Evolutionary conservation across 1,140 invertebrate species (phyloP).

Genomic region (Sitodiplosis mosellana): DNA sequence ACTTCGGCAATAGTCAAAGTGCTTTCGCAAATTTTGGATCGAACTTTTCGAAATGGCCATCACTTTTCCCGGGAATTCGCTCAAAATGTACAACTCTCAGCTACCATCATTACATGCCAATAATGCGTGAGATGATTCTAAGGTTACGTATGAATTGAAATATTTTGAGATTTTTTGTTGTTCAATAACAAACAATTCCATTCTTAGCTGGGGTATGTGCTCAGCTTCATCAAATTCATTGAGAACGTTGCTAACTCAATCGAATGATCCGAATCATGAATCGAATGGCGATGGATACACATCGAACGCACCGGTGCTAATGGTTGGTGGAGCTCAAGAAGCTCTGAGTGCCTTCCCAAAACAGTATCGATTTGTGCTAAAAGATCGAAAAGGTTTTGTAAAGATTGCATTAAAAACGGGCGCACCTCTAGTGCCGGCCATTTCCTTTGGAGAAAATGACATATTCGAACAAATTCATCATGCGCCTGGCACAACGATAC

Average conservation of each 20-base stretch:
- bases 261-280: constrained; percentile 16
- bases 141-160: too few relatives aligned
- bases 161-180: too few relatives aligned
- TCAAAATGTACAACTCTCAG: constrained; percentile 60
- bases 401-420: constrained; percentile 60
- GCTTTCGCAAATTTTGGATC: constrained; percentile 62
- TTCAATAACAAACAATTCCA: too few relatives aligned
- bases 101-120: too few relatives aligned
- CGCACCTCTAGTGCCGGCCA: constrained; percentile 61
- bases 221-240: constrained; percentile 36
- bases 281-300: constrained; percentile 21
- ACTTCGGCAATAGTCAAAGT: too few relatives aligned
- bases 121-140: constrained; percentile 56
- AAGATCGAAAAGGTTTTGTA: constrained; percentile 62
- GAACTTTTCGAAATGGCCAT: constrained; percentile 46
- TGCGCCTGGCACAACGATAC: constrained; percentile 47
- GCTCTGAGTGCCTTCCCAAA: constrained; percentile 49
- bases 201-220: constrained; percentile 36
- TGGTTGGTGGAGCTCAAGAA: constrained; percentile 71
- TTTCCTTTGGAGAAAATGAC: constrained; percentile 81
- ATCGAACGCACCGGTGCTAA: constrained; percentile 32
- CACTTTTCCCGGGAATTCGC: constrained; percentile 60
- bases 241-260: constrained; percentile 24
- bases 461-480: constrained; percentile 71
- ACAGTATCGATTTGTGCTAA: constrained; percentile 47